Conservation (phyloP, 1,140 invertebrate species). For the Ctenoplectra terminalis region DNA sequence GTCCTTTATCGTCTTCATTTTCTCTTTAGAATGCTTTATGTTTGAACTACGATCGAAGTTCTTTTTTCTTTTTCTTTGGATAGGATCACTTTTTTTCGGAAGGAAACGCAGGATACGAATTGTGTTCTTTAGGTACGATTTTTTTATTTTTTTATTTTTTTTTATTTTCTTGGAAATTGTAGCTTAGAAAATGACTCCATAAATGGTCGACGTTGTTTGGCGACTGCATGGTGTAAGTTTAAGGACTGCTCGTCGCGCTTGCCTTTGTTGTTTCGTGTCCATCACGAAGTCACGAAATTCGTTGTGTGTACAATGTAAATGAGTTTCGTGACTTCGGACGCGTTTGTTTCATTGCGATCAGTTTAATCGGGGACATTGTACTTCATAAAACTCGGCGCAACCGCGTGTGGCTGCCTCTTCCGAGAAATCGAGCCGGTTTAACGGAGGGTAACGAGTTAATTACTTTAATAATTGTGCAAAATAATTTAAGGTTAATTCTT, state of each 20-base stretch:
- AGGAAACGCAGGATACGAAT: too few species aligned
- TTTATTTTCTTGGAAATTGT: not conserved
- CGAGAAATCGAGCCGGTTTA: slow-evolving; percentile 1
- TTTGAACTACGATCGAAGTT: too few species aligned
- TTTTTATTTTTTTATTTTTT: not conserved
- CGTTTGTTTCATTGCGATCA: slow-evolving; percentile 60
- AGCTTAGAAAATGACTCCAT: not conserved
- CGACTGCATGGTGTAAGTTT: not conserved
- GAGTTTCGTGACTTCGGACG: slow-evolving; percentile 57
- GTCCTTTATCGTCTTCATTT: too few species aligned
- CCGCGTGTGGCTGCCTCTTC: not conserved
- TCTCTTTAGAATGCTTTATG: too few species aligned
- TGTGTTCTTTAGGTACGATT: too few species aligned
- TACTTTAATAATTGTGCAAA: not conserved
- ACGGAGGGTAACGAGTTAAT: not conserved
- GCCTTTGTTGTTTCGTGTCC: not conserved
- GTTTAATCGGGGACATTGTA: slow-evolving; percentile 50
- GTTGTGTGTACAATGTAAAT: slow-evolving; percentile 12
- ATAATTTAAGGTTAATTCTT: not conserved
- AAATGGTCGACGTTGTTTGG: not conserved
- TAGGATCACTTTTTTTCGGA: too few species aligned
- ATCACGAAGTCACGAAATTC: slow-evolving; percentile 7
- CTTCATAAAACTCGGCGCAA: slow-evolving; percentile 54
- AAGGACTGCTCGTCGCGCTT: not conserved
- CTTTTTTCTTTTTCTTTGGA: too few species aligned